These are phyloP conservation scores for Calycopis cecrops DNA, from an alignment of 1,140 invertebrate species.

Conservation along the genomic window DNA sequence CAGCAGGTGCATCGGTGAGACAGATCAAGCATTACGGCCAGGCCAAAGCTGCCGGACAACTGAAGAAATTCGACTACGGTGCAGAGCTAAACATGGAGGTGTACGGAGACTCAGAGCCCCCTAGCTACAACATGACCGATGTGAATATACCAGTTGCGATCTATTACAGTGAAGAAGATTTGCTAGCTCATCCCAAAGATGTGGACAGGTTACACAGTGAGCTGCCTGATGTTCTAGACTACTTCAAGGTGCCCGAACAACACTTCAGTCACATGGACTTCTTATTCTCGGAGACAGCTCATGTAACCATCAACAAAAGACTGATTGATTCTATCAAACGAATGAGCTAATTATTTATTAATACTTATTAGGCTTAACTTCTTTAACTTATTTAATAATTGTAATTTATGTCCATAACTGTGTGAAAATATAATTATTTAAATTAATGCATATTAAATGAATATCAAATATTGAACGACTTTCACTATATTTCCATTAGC, in stretches of 20 bases:
- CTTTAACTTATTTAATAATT: neutral
- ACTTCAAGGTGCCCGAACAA: constrained; percentile 71
- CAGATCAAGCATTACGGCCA: constrained; percentile 85
- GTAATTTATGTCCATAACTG: neutral
- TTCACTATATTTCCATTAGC: neutral
- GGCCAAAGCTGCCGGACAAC: constrained; percentile 62
- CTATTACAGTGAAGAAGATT: constrained; percentile 82
- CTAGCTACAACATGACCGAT: constrained; percentile 78
- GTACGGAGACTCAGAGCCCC: constrained; percentile 76
- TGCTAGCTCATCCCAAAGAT: constrained; percentile 78
- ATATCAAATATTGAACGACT: neutral
- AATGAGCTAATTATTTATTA: constrained; percentile 17
- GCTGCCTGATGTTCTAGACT: constrained; percentile 62
- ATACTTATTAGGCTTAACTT: no score
- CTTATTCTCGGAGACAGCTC: constrained; percentile 78
- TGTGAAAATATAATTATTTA: no score
- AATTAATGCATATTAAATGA: no score
- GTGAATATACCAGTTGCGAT: constrained; percentile 79
- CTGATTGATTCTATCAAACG: constrained; percentile 54
- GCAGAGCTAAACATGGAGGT: constrained; percentile 62
- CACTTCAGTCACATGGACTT: constrained; percentile 85
- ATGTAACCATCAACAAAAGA: constrained; percentile 74
- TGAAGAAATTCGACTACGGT: constrained; percentile 74
- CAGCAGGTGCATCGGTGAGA: constrained; percentile 85
- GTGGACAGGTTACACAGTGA: constrained; percentile 75